These are phyloP conservation scores for Thelaira solivaga DNA, from an alignment of 2,888 invertebrate genomes.

Conservation along the genomic window DNA sequence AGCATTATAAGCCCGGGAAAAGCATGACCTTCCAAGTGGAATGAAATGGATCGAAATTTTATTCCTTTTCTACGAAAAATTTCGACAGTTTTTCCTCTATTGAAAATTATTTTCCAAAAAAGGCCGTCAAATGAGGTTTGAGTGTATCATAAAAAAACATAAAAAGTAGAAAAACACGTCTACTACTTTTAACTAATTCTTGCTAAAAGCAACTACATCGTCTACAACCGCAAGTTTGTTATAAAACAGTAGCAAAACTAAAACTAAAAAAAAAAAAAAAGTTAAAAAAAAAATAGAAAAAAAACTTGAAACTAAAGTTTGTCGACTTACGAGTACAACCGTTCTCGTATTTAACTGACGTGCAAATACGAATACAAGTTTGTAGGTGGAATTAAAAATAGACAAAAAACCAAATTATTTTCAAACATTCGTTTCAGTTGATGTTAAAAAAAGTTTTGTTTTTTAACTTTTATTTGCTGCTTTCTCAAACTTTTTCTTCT, in stretches of 20 bases:
- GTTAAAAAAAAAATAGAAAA: too few species aligned
- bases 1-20: too few species aligned
- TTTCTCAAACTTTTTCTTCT: background rate
- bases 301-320: constrained; percentile 29
- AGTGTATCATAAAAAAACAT: background rate
- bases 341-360: too few species aligned
- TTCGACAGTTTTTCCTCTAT: background rate
- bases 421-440: background rate
- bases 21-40: too few species aligned
- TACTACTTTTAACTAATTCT: constrained; percentile 5
- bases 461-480: constrained; percentile 13
- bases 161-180: constrained; percentile 12
- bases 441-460: constrained; percentile 24
- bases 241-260: constrained; percentile 37
- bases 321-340: constrained; percentile 40
- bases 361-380: constrained; percentile 19
- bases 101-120: too few species aligned
- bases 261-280: too few species aligned
- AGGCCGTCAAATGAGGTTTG: background rate
- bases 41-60: too few species aligned
- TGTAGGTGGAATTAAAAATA: constrained; percentile 51
- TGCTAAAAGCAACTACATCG: constrained; percentile 1
- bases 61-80: background rate
- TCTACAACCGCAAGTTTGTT: constrained; percentile 8
- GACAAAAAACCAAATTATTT: constrained; percentile 2